Evolutionary conservation across 2,113 vertebrate genomes (phyloP), one percentile per base, ranked within the genome.

Genomic region (Myotis lucifugus): DNA sequence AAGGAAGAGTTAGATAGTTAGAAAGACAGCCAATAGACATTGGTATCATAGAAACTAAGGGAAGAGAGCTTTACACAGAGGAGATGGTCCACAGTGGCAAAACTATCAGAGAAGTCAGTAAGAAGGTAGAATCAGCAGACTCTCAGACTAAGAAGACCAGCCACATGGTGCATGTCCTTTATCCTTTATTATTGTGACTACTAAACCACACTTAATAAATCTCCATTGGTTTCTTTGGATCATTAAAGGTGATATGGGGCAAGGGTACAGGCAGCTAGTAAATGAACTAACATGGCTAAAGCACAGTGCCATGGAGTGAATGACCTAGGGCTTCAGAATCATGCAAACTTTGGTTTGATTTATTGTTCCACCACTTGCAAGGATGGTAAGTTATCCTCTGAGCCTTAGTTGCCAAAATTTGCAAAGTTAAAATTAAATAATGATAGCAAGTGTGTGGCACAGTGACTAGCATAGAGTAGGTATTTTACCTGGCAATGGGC

Each of bases 371-470:
- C 21, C 3, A 32, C n/a, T 74, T 85, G 29, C 5, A 66, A 90
- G 21, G 25, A 61, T 40, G 37, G 25, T 13, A n/a, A 86, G 46
- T 90, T 50, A 81, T 40, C 32, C 37, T 73, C 34, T n/a, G 6
- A 91, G 17, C 9, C n/a, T 90, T 73, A n/a, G 56, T 29, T 93
- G 69, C 48, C 40, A 82, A 90, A 86, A 52, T 81, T 50, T 81
- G 48, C 12, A 67, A 86, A 74, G 67, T 76, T 76, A 82, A 91
- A 74, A 86, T 69, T 17, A 86, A 90, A 82, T 52, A 52, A 74
- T 64, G n/a, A 59, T 59, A 67, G 9, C n/a, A 64, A 52, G 34
- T 27, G 34, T 70, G 23, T 79, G 32, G 21, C 64, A 93, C 34
- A 48, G 21, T 69, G 13, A 48, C 64, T 70, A 46, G 32, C 8